Conservation (phyloP, 1,140 invertebrate species). For the Drosophila mojavensis region DNA sequence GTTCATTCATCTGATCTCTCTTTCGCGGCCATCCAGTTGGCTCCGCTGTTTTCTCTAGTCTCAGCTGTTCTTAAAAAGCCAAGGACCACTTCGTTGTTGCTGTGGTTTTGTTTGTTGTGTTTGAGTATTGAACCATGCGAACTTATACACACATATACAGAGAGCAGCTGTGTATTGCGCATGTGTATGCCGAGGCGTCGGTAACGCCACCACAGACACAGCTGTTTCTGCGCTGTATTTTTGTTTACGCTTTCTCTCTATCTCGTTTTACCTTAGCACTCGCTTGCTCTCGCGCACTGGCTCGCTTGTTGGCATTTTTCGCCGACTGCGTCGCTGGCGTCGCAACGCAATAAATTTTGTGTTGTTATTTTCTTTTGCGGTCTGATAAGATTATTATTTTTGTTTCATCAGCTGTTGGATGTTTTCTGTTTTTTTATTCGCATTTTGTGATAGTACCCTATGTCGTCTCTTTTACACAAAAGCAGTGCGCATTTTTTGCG, state of each 20-base stretch:
- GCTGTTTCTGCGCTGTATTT: conserved; percentile 62
- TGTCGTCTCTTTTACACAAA: neutral
- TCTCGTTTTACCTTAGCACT: neutral
- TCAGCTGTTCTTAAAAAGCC: conserved; percentile 57
- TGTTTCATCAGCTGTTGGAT: conserved; percentile 59
- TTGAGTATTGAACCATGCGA: conserved; percentile 4
- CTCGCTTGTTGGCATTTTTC: conserved; percentile 13
- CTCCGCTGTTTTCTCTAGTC: conserved; percentile 23
- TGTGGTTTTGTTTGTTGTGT: conserved; percentile 42
- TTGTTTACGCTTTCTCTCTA: conserved; percentile 53
- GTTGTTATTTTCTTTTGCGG: conserved; percentile 53
- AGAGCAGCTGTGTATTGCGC: conserved; percentile 59
- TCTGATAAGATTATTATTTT: conserved; percentile 65
- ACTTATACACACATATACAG: conserved; percentile 9
- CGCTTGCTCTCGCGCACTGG: conserved; percentile 21
- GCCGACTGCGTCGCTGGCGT: conserved; percentile 21
- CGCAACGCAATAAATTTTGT: conserved; percentile 69
- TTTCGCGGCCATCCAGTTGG: conserved; percentile 1
- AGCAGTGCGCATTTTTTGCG: conserved; percentile 7
- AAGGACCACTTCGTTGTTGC: conserved; percentile 46
- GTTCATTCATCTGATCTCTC: conserved; percentile 55
- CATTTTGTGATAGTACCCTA: neutral
- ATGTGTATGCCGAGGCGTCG: conserved; percentile 44
- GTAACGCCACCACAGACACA: conserved; percentile 25
- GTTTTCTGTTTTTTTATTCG: conserved; percentile 19